phyloP scores from a whole-genome alignment of 2,797 vertebrate species.

The Gymnoscopelus braueri region DNA sequence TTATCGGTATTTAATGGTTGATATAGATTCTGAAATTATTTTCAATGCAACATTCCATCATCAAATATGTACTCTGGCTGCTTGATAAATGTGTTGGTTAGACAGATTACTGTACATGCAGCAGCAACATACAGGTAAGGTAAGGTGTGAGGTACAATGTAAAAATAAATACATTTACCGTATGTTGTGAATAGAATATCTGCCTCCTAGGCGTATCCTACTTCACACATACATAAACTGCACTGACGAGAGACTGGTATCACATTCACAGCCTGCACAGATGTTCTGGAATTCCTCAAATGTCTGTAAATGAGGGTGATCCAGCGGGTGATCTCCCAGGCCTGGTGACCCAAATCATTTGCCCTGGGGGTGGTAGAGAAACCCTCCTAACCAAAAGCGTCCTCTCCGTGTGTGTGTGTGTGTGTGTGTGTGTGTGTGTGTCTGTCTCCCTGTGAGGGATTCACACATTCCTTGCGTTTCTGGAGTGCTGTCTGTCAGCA shows the following conservation, averaged over 20 bases:
- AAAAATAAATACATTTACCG: neutral
- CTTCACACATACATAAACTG: neutral
- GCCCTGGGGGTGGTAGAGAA: conserved; percentile 15
- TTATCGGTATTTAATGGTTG: too few species aligned
- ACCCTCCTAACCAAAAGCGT: neutral
- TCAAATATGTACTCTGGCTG: too few species aligned
- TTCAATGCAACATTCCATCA: too few species aligned
- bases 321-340: conserved; percentile 25
- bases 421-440: too few species aligned
- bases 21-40: too few species aligned
- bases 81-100: too few species aligned
- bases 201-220: neutral
- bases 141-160: neutral
- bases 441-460: conserved; percentile 41
- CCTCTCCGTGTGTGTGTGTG: too few species aligned
- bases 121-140: neutral
- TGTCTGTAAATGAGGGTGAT: conserved; percentile 56
- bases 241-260: conserved; percentile 39
- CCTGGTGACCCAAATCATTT: conserved; percentile 60
- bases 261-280: conserved; percentile 37
- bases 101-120: too few species aligned
- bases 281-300: conserved; percentile 58
- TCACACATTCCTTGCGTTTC: conserved; percentile 74
- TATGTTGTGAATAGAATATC: too few species aligned
- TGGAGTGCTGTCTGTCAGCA: conserved; percentile 76